Evolutionary conservation across 2,888 invertebrate species (phyloP).

Genomic region (Escarpia spicata): DNA sequence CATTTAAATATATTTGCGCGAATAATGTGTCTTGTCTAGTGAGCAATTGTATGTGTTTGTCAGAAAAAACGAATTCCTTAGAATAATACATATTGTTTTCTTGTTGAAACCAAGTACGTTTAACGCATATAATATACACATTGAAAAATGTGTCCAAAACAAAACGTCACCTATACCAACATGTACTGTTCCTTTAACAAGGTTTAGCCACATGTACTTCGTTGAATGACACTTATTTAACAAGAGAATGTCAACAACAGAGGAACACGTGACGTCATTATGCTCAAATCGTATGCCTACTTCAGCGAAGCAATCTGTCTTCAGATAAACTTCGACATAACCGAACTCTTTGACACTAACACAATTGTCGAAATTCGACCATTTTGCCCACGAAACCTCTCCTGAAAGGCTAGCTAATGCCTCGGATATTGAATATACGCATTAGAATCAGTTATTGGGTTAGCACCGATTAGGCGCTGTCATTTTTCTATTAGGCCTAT

Average conservation of each 20-base stretch:
- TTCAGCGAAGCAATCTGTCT: not conserved
- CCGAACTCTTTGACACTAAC: constrained; percentile 10
- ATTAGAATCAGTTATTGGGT: not conserved
- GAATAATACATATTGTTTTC: no score
- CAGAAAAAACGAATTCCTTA: no score
- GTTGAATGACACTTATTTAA: not conserved
- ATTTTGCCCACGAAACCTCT: not conserved
- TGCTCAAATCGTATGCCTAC: not conserved
- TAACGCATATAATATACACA: no score
- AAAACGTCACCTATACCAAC: not conserved
- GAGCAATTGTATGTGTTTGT: no score
- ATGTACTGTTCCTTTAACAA: not conserved
- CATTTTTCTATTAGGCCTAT: constrained; percentile 4
- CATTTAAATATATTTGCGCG: not conserved
- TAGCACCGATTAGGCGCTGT: not conserved
- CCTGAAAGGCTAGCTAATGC: not conserved
- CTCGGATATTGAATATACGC: not conserved
- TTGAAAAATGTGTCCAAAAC: not conserved
- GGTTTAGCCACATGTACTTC: not conserved
- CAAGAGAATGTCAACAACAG: not conserved
- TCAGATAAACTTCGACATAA: not conserved
- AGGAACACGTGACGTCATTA: not conserved
- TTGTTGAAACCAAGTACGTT: no score
- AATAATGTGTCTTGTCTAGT: no score
- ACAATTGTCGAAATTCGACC: constrained; percentile 6